A percentile compares a stretch with the other conserved stretches of the same genome.
Conservation (phyloP, 1,140 invertebrate genomes). For the Zaprionus capensis region DNA sequence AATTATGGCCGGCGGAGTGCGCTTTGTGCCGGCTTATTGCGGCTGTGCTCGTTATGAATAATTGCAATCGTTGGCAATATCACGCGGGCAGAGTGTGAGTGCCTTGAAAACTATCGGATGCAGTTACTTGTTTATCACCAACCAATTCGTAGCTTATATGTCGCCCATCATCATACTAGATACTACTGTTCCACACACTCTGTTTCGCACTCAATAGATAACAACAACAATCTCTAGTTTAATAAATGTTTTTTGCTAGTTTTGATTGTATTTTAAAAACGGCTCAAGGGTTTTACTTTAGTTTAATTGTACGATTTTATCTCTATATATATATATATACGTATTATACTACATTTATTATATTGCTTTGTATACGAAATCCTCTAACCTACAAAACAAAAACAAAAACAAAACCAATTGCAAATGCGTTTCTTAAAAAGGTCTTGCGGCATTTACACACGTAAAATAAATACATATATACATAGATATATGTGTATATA, state of each 20-base stretch:
- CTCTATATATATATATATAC: slow-evolving; percentile 15
- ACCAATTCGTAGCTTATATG: background rate
- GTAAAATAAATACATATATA: slow-evolving; percentile 31
- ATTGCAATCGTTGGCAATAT: slow-evolving; percentile 1
- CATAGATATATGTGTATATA: slow-evolving; percentile 28
- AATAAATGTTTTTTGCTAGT: slow-evolving; percentile 67
- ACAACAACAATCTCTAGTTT: slow-evolving; percentile 30
- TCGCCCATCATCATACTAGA: slow-evolving; percentile 1
- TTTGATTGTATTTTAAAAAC: slow-evolving; percentile 58
- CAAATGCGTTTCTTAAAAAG: slow-evolving; percentile 65
- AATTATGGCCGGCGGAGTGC: slow-evolving; percentile 20
- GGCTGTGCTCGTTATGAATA: slow-evolving; percentile 18
- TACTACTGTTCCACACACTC: background rate
- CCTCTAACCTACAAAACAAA: slow-evolving; percentile 24
- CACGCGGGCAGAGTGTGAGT: background rate
- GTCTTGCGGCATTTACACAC: slow-evolving; percentile 61
- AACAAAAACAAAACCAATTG: slow-evolving; percentile 26
- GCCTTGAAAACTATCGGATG: background rate
- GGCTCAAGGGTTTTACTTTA: slow-evolving; percentile 59
- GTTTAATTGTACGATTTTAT: slow-evolving; percentile 20
- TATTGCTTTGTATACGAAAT: slow-evolving; percentile 48
- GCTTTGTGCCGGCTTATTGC: slow-evolving; percentile 15
- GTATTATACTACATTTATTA: slow-evolving; percentile 43
- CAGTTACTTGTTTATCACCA: background rate
- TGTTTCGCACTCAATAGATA: slow-evolving; percentile 17